Evolutionary conservation across 2,797 vertebrate genomes (phyloP), one percentile per base, ranked within the genome.

Genomic region (Neostethus bicornis): DNA sequence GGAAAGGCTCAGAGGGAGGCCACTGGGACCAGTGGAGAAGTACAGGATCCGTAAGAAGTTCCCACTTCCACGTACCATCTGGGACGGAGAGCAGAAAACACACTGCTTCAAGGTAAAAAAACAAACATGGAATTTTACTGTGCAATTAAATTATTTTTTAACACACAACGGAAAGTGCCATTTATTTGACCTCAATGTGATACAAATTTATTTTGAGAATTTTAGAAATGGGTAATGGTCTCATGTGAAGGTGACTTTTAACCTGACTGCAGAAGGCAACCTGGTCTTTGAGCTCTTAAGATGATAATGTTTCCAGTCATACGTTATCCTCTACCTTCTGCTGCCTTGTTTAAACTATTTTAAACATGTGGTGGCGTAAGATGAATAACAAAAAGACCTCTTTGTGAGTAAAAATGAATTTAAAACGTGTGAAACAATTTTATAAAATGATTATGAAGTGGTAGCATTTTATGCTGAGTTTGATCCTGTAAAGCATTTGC

Each of bases 41-140:
- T 93, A 93, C 76, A 88, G 92, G 12, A 93, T 93, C 63, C 91
- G 92, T 46, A 93, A 93, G 91, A 93, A 93, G 90, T 93, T 93
- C 51, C 92, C 92, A 0, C 85, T 93, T 52, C 92, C 92, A 4
- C 82, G 91, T 29, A 93, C 92, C 17, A 93, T 93, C 80, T 93
- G 92, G 92, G 92, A 93, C 41, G 92, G 92, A 2, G 92, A 93
- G 77, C 92, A 93, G 84, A 93, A 93, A 70, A 92, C 92, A 1
- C 92, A 93, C 51, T 93, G 92, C 66, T 93, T 93, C 10, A 93
- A 93, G 90, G 92, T 93, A 84, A 79, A 32, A 1, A 12, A 25
- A 7, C n/a, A n/a, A n/a, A n/a, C n/a, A n/a, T n/a, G n/a, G n/a
- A n/a, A n/a, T n/a, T n/a, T n/a, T n/a, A n/a, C n/a, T n/a, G n/a